Percentiles rank a stretch among this genome's conserved stretches.
Evolutionary conservation across 1,140 invertebrate genomes (phyloP).

Genomic region (Magallana angulata): DNA sequence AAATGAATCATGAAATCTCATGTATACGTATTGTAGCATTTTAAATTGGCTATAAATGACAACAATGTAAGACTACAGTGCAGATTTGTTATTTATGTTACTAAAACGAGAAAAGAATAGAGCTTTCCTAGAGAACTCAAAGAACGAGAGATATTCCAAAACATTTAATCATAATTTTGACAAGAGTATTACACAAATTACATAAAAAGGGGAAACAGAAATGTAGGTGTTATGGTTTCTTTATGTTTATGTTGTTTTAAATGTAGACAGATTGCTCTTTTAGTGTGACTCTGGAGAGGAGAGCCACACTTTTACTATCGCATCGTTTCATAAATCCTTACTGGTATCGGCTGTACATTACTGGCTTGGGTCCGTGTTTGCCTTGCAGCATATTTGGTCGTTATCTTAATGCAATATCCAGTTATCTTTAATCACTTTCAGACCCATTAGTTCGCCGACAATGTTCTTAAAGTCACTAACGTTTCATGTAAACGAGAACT

Average conservation of each 20-base stretch:
- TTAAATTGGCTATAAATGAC: too few relatives aligned
- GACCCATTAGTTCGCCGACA: constrained; percentile 29
- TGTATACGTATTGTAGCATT: too few relatives aligned
- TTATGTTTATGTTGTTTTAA: constrained; percentile 23
- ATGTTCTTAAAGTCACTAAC: constrained; percentile 20
- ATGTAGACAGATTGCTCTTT: constrained; percentile 8
- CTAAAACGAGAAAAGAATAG: too few relatives aligned
- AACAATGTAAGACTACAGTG: too few relatives aligned
- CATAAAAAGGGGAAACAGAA: not conserved
- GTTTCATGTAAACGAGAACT: not conserved
- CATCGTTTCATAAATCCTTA: not conserved
- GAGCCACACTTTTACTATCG: not conserved
- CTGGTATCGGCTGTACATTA: not conserved
- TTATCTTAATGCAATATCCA: constrained; percentile 38
- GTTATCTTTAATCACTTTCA: constrained; percentile 25
- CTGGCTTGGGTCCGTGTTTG: not conserved
- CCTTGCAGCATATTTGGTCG: constrained; percentile 11
- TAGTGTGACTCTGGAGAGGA: not conserved
- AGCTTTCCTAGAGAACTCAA: too few relatives aligned
- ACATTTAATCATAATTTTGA: not conserved
- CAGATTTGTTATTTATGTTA: too few relatives aligned
- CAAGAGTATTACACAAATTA: constrained; percentile 20
- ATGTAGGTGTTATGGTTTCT: not conserved
- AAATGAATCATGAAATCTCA: too few relatives aligned
- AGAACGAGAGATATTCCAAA: not conserved